A percentile compares a stretch with the other conserved stretches of the same genome.
Evolutionary conservation across 2,888 invertebrate genomes (phyloP).

Genomic region (Oxytorus armatus): DNA sequence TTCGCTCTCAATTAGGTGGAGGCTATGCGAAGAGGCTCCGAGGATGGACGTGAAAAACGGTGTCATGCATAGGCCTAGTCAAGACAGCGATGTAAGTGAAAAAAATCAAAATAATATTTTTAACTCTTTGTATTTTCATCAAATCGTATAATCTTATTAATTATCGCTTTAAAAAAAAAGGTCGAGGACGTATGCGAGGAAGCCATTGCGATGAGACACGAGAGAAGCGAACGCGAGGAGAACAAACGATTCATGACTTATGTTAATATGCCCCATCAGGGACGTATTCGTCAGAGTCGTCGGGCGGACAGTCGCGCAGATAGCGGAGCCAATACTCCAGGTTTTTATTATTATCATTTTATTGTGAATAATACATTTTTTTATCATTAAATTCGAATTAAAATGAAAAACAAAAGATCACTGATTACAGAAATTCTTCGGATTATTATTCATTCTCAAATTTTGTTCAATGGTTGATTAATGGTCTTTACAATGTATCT

Average conservation of each 20-base stretch:
- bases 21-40: conserved; percentile 88
- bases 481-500: too few species aligned
- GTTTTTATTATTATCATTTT: conserved; percentile 72
- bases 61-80: conserved; percentile 85
- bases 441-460: too few species aligned
- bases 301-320: conserved; percentile 89
- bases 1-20: conserved; percentile 87
- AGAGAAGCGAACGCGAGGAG: conserved; percentile 92
- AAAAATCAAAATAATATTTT: conserved; percentile 11
- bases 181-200: conserved; percentile 93
- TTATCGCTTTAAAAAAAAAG: conserved; percentile 75
- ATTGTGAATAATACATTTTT: neutral
- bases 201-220: conserved; percentile 90
- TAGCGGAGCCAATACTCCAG: conserved; percentile 91
- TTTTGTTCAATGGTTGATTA: too few species aligned
- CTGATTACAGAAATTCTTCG: too few species aligned
- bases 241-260: conserved; percentile 90
- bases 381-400: neutral
- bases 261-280: conserved; percentile 84
- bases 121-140: too few species aligned
- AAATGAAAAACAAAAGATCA: too few species aligned
- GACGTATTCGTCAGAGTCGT: conserved; percentile 87
- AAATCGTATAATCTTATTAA: neutral
- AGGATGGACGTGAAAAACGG: conserved; percentile 85
- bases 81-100: conserved; percentile 86